A percentile compares a stretch with the other conserved stretches of the same genome.
Conservation (phyloP, 2,888 invertebrate genomes). For the Priapulus caudatus region DNA sequence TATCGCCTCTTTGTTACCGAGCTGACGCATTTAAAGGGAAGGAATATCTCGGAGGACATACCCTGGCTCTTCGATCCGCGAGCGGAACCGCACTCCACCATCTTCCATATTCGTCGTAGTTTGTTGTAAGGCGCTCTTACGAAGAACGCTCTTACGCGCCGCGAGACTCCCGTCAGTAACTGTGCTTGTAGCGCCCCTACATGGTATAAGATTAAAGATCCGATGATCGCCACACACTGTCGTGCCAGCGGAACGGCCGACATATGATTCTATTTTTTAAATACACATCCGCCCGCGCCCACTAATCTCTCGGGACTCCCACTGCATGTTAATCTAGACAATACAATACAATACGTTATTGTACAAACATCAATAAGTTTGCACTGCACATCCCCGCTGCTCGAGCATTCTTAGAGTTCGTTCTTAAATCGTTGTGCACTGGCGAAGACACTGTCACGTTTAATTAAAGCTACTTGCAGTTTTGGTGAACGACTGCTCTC, state of each 20-base stretch:
- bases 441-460: neutral
- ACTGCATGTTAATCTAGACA: too few species aligned
- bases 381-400: neutral
- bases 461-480: neutral
- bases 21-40: too few species aligned
- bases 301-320: too few species aligned
- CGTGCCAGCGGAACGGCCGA: too few species aligned
- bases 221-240: too few species aligned
- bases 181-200: neutral
- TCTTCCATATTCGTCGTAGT: neutral
- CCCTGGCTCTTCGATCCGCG: neutral
- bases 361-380: neutral
- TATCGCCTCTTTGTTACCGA: too few species aligned
- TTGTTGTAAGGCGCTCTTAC: neutral
- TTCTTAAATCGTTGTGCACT: too few species aligned
- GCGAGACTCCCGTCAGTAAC: neutral
- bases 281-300: too few species aligned
- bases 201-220: too few species aligned
- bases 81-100: neutral
- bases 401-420: neutral
- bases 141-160: neutral
- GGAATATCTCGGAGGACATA: too few species aligned
- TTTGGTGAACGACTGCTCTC: neutral
- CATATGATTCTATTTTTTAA: too few species aligned
- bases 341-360: too few species aligned